These are phyloP conservation scores for Meloidogyne exigua DNA, from an alignment of 1,140 invertebrate species.

Conservation along the genomic window DNA sequence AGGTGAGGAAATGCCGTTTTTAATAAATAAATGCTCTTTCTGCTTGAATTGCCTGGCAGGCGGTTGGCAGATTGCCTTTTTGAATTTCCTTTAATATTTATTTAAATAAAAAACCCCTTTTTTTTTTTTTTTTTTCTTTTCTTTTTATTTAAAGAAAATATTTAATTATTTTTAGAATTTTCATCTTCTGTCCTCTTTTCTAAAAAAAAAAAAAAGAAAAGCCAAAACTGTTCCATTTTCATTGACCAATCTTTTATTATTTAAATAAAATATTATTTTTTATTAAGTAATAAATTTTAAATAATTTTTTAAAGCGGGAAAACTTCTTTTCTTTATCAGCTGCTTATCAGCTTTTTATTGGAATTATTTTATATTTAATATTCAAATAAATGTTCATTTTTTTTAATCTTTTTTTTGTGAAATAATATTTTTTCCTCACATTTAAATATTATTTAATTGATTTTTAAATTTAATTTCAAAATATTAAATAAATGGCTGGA, in stretches of 20 bases:
- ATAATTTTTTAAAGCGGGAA: too few relatives aligned
- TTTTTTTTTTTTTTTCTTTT: not conserved
- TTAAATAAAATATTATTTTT: not conserved
- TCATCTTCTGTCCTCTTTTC: not conserved
- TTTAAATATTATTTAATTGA: not conserved
- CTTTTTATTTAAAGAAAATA: not conserved
- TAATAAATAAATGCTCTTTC: not conserved
- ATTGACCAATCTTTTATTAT: not conserved
- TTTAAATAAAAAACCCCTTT: too few relatives aligned
- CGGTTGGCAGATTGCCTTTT: not conserved
- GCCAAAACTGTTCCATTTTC: not conserved
- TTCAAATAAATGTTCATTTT: too few relatives aligned
- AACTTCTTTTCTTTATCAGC: too few relatives aligned
- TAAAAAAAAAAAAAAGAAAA: not conserved
- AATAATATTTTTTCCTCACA: too few relatives aligned
- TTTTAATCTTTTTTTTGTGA: too few relatives aligned
- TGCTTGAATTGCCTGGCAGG: not conserved
- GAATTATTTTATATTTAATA: too few relatives aligned
- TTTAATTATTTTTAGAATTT: not conserved
- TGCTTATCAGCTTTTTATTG: too few relatives aligned
- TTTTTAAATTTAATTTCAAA: not conserved
- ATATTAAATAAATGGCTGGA: conserved; percentile 10
- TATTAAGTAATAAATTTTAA: too few relatives aligned
- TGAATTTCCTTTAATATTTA: not conserved
- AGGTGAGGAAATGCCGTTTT: not conserved